Evolutionary conservation across 2,888 invertebrate genomes (phyloP).

Genomic region (Dryadula phaetusa): DNA sequence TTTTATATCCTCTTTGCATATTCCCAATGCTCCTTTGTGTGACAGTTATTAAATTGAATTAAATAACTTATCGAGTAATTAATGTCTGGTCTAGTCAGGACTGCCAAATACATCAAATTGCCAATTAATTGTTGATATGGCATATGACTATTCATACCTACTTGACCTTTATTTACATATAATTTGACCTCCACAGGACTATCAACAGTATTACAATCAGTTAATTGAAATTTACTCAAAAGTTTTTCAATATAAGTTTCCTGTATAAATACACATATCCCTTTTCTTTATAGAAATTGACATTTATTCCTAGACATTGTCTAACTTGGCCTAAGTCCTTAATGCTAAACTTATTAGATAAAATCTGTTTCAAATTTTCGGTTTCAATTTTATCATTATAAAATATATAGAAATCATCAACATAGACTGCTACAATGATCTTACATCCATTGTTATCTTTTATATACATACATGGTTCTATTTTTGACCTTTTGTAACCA

Average conservation of each 20-base stretch:
- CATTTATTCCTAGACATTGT: conserved; percentile 17
- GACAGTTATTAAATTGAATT: conserved; percentile 44
- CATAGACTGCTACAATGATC: conserved; percentile 33
- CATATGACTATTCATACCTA: too few species aligned
- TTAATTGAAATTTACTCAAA: conserved; percentile 4
- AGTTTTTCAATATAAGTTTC: conserved; percentile 34
- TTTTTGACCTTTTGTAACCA: conserved; percentile 40
- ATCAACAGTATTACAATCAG: too few species aligned
- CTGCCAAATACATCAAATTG: conserved; percentile 23
- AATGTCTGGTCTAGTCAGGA: conserved; percentile 27
- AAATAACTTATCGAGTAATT: conserved; percentile 33
- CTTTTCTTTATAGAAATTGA: conserved; percentile 8
- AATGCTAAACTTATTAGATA: conserved; percentile 16
- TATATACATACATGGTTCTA: conserved; percentile 31
- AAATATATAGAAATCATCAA: conserved; percentile 32
- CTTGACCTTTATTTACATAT: too few species aligned
- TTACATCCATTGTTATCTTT: conserved; percentile 24
- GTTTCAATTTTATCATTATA: conserved; percentile 21
- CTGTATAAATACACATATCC: conserved; percentile 34
- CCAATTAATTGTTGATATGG: conserved; percentile 27
- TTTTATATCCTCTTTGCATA: conserved; percentile 39
- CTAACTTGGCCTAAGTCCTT: conserved; percentile 27
- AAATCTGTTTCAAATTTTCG: conserved; percentile 14
- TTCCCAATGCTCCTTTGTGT: conserved; percentile 40
- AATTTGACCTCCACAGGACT: too few species aligned